Evolutionary conservation across 1,140 invertebrate species (phyloP), one percentile per base, ranked within the genome.

Genomic region (Sycobia sp.): DNA sequence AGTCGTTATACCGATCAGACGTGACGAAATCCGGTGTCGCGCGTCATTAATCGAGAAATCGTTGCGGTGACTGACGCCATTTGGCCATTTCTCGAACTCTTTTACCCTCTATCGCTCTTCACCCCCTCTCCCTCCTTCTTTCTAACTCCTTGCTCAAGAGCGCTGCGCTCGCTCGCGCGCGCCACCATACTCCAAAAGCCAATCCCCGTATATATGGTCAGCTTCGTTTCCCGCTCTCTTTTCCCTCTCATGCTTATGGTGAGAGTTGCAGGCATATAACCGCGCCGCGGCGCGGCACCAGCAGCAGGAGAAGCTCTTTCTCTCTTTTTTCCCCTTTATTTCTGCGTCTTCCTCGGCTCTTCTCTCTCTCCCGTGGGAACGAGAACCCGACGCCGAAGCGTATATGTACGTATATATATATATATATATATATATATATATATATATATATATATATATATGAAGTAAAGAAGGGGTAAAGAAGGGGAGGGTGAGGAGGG

Each of bases 351-450:
- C 32, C 27, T 43, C 22, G 41, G 8, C 13, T 20, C 29, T 32
- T 62, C 43, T 32, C 69, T 60, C 61, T 66, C 60, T 73, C 72
- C 68, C 75, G 70, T 72, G 73, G 75, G 73, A 75, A 75, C 67
- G 44, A 23, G 65, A 67, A 59, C 68, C 62, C 16, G 18, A 8
- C 34, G 36, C 38, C 23, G n/a, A 11, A 51, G 13, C 36, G 14
- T 38, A 22, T 44, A 53, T 39, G 16, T 3, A 14, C 8, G 34
- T 18, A 9, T 0, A 13, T 34, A 29, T 41, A 38, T 41, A 16
- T 38, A 36, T 16, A 29, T 43, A 46, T 10, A 25, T 43, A 39
- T 39, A 47, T 49, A 32, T 29, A 54, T 46, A 18, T n/a, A 61
- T 41, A 16, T 38, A 36, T 16, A 29, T 43, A 46, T 10, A 25